Conservation (phyloP, 2,113 vertebrate species). For the Heterochromis multidens region DNA sequence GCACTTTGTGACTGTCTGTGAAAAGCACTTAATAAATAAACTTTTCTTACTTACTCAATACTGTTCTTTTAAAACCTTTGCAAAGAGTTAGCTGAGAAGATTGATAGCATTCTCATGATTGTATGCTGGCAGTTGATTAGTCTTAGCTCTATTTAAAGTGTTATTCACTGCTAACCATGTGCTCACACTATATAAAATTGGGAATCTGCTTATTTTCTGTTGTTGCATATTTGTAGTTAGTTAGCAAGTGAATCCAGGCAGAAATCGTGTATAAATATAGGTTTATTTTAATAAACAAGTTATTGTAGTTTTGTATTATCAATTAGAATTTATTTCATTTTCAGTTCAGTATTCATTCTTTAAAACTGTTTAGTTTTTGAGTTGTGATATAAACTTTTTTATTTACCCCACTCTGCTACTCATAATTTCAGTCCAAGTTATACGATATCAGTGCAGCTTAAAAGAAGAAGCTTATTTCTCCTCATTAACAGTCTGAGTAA, state of each 20-base stretch:
- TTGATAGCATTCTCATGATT: not conserved
- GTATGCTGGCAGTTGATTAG: too few species aligned
- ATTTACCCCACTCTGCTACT: not conserved
- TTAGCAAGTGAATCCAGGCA: not conserved
- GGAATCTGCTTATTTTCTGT: not conserved
- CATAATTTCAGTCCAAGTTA: not conserved
- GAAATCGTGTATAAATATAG: not conserved
- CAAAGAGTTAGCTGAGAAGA: too few species aligned
- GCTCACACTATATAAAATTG: not conserved
- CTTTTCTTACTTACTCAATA: too few species aligned
- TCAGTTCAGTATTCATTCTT: too few species aligned
- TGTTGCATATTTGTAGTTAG: not conserved
- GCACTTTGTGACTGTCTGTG: too few species aligned
- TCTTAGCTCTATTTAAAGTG: not conserved
- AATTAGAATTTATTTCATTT: not conserved
- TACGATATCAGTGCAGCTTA: not conserved
- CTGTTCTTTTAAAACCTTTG: too few species aligned
- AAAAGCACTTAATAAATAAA: too few species aligned
- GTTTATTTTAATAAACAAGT: not conserved
- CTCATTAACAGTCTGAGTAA: not conserved
- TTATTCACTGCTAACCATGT: not conserved
- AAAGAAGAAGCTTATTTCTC: not conserved
- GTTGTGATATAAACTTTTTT: not conserved
- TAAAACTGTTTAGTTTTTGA: not conserved
- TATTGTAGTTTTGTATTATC: not conserved